Percentiles rank a stretch among this genome's conserved stretches.
Evolutionary conservation across 2,113 vertebrate species (phyloP).

Genomic region (Ceratotherium simum): DNA sequence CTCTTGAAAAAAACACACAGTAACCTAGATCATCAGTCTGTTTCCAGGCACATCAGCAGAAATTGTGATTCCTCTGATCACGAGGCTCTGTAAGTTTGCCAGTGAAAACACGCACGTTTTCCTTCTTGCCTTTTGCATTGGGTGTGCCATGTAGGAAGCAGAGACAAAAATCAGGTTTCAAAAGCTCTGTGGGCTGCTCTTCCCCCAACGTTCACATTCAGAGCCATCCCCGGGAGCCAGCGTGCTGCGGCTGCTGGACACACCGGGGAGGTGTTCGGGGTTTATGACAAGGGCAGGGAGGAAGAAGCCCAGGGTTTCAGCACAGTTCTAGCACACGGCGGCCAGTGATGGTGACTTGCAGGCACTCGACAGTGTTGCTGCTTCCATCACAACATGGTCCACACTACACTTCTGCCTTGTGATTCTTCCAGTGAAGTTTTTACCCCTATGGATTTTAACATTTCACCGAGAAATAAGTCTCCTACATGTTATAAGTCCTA

Average conservation of each 20-base stretch:
- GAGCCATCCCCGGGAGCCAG: not conserved
- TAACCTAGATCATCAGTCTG: constrained; percentile 39
- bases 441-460: not conserved
- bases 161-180: constrained; percentile 66
- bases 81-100: constrained; percentile 57
- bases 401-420: not conserved
- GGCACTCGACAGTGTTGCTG: accelerated
- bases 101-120: constrained; percentile 46
- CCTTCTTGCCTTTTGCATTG: constrained; percentile 40
- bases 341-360: accelerated
- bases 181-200: not conserved
- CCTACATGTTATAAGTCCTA: not conserved
- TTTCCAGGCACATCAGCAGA: constrained; percentile 50
- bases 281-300: not conserved
- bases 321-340: accelerated
- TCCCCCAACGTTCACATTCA: not conserved
- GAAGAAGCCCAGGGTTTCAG: not conserved
- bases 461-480: not conserved
- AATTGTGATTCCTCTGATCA: constrained; percentile 55
- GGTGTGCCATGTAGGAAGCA: constrained; percentile 20
- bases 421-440: not conserved
- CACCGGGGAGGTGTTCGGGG: not conserved
- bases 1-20: constrained; percentile 60
- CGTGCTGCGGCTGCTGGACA: not conserved
- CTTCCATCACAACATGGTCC: too few relatives aligned